These are phyloP conservation scores for Chinchilla lanigera DNA, from an alignment of 2,113 vertebrate genomes.

Conservation along the genomic window DNA sequence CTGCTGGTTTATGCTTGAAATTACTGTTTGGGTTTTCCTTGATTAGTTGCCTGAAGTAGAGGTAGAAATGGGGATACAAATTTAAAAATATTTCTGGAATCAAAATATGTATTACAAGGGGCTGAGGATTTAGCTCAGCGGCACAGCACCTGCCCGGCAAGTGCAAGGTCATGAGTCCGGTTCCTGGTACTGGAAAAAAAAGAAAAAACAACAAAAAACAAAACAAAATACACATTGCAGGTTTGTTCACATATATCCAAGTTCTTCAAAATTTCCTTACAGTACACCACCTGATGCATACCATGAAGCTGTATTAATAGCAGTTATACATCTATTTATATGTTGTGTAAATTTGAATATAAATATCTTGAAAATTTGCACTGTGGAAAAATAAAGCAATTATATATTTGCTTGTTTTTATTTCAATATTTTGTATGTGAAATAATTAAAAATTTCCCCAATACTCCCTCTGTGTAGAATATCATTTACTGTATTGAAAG, in stretches of 20 bases:
- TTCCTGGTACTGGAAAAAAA: too few relatives aligned
- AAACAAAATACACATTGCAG: background rate
- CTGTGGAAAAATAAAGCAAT: slow-evolving; percentile 31
- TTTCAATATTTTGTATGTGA: background rate
- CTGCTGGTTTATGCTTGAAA: background rate
- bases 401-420: slow-evolving; percentile 5
- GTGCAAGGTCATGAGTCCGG: too few relatives aligned
- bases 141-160: too few relatives aligned
- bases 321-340: background rate
- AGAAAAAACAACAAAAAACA: too few relatives aligned
- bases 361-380: background rate
- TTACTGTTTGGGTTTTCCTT: slow-evolving; percentile 24
- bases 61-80: background rate
- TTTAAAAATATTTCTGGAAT: slow-evolving; percentile 2
- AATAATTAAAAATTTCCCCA: background rate
- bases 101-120: too few relatives aligned
- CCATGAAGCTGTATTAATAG: background rate
- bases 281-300: background rate
- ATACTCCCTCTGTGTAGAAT: background rate
- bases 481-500: background rate
- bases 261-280: background rate
- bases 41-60: background rate
- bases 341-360: background rate
- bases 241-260: background rate
- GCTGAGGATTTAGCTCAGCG: too few relatives aligned